Evolutionary conservation across 2,113 vertebrate genomes (phyloP).

Genomic region (Bagarius yarrelli): DNA sequence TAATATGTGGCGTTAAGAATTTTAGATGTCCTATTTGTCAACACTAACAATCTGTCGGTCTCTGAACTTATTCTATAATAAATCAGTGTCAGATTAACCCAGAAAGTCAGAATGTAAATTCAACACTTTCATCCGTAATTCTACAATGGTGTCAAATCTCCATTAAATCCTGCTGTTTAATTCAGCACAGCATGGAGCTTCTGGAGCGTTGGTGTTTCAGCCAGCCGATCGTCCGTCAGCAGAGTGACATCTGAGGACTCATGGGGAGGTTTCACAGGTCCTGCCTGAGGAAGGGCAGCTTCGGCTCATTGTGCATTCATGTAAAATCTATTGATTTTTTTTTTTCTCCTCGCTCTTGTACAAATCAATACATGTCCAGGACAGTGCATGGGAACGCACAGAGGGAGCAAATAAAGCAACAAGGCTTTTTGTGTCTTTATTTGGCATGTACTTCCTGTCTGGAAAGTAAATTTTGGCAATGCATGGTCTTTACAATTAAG

Average conservation of each 20-base stretch:
- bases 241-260: constrained; percentile 16
- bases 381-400: constrained; percentile 59
- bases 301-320: constrained; percentile 70
- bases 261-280: constrained; percentile 22
- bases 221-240: constrained; percentile 64
- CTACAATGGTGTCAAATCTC: constrained; percentile 83
- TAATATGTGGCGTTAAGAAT: neutral
- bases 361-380: constrained; percentile 65
- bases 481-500: neutral
- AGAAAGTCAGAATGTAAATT: constrained; percentile 74
- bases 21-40: constrained; percentile 60
- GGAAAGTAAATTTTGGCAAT: neutral
- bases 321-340: constrained; percentile 72
- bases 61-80: constrained; percentile 75
- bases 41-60: constrained; percentile 70
- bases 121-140: constrained; percentile 79
- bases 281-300: constrained; percentile 47
- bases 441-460: constrained; percentile 28
- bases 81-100: constrained; percentile 70
- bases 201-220: neutral
- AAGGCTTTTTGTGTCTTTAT: constrained; percentile 56
- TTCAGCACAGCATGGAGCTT: constrained; percentile 70
- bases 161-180: constrained; percentile 80
- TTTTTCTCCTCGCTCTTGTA: constrained; percentile 51
- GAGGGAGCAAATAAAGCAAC: constrained; percentile 61